Conservation (phyloP, 2,797 vertebrate genomes). For the Orientallactaga sibirica region DNA sequence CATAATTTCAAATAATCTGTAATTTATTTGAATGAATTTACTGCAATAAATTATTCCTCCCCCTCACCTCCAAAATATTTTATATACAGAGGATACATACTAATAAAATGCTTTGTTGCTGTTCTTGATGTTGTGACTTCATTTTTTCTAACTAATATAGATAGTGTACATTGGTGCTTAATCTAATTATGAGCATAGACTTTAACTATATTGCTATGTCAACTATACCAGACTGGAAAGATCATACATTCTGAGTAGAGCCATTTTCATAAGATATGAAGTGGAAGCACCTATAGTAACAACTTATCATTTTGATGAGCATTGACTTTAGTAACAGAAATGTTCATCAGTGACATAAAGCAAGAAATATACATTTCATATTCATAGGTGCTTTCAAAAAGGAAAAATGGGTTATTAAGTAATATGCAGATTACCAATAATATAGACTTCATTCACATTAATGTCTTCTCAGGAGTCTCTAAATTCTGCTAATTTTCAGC, state of each 20-base stretch:
- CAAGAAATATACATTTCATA: conserved; percentile 58
- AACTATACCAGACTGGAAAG: background rate
- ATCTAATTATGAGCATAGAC: background rate
- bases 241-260: background rate
- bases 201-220: background rate
- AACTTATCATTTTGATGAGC: conserved; percentile 31
- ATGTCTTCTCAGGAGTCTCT: conserved; percentile 77
- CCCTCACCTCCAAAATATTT: background rate
- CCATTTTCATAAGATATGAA: conserved; percentile 15
- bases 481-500: conserved; percentile 79
- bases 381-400: conserved; percentile 68
- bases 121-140: background rate
- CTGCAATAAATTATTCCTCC: background rate
- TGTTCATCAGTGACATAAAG: background rate
- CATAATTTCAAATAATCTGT: background rate
- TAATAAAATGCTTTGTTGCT: background rate
- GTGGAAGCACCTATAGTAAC: background rate
- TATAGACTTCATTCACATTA: conserved; percentile 80
- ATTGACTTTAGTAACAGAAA: conserved; percentile 53
- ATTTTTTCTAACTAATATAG: background rate
- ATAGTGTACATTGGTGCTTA: background rate
- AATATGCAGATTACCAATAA: conserved; percentile 85
- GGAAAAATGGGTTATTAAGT: conserved; percentile 83
- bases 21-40: background rate
- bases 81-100: background rate